Base-by-base conservation (phyloP, 1,140 invertebrate genomes). In the Agraylea sexmaculata region DNA sequence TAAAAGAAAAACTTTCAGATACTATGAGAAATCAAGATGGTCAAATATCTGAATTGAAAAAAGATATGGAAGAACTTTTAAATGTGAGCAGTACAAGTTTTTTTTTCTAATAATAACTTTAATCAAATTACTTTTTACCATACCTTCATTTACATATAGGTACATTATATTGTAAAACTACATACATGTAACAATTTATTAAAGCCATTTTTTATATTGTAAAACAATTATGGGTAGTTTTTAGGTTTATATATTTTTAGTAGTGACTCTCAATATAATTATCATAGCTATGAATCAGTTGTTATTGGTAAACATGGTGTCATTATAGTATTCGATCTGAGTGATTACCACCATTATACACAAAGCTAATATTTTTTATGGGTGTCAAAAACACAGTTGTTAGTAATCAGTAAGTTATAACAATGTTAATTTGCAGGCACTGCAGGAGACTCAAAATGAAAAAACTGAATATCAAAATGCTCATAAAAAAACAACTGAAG, bases 1-100 rank as follows among this genome's bases (percentile, higher is more conserved):
- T 74, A 17, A 71, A 72, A 47, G 64, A 73, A 31, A 65, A 75
- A 43, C 39, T 67, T 12, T 42, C 64, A 5, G 58, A 66, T 42
- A 50, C 56, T 13, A 59, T 57, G 53, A 59, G 62, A 1, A 62
- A 56, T 39, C 58, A 53, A 37, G 64, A 64, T 33, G 63, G 59
- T 40, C 60, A 66, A 42, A 29, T 65, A 19, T 66, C 64, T 0
- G 62, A 66, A 47, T 60, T 66, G 58, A 60, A 64, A 42, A 64
- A 61, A 38, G 65, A 66, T 37, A 60, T 64, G 53, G 58, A 62
- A 50, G 62, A 66, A 43, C 42, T 66, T 25, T 30, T 62, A 19
- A 58, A 64, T 51, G 62, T 64, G 45, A 19, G 18, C 11, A 11
- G 34, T 10, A 20, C 13, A 11, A 16, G 5, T 35, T 16, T 8